A percentile compares a stretch with the other conserved stretches of the same genome.
Conservation (phyloP, 2,113 vertebrate genomes). For the Pelobates fuscus region DNA sequence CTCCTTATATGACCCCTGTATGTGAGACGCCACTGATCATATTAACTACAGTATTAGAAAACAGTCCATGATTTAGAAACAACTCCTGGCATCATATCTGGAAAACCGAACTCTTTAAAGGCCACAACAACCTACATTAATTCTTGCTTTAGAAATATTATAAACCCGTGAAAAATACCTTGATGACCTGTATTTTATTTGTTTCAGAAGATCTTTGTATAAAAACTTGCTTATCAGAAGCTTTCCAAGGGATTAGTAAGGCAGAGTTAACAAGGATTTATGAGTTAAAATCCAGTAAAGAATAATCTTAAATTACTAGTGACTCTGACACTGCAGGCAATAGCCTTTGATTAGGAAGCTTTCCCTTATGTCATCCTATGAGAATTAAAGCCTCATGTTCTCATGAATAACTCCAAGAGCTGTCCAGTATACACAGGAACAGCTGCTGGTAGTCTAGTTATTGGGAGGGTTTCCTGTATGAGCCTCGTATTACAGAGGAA, state of each 20-base stretch:
- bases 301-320: constrained; percentile 1
- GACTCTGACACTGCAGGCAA: constrained; percentile 33
- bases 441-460: constrained; percentile 41
- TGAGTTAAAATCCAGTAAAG: neutral
- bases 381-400: constrained; percentile 39
- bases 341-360: constrained; percentile 28
- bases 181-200: neutral
- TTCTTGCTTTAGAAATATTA: too few relatives aligned
- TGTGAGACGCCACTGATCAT: too few relatives aligned
- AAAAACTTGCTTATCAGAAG: constrained; percentile 12
- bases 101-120: too few relatives aligned
- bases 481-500: constrained; percentile 12
- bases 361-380: constrained; percentile 40
- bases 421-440: constrained; percentile 19
- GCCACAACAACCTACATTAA: too few relatives aligned
- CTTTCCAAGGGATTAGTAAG: constrained; percentile 7
- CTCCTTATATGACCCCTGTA: too few relatives aligned
- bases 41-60: too few relatives aligned
- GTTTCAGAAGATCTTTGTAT: neutral
- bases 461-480: constrained; percentile 24
- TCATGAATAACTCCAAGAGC: constrained; percentile 35
- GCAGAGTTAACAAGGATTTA: constrained; percentile 4
- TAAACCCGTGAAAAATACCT: too few relatives aligned
- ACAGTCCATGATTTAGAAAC: too few relatives aligned
- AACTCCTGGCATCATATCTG: too few relatives aligned